phyloP scores from a whole-genome alignment of 2,888 invertebrate genomes.

The Diplolepis rosae region DNA sequence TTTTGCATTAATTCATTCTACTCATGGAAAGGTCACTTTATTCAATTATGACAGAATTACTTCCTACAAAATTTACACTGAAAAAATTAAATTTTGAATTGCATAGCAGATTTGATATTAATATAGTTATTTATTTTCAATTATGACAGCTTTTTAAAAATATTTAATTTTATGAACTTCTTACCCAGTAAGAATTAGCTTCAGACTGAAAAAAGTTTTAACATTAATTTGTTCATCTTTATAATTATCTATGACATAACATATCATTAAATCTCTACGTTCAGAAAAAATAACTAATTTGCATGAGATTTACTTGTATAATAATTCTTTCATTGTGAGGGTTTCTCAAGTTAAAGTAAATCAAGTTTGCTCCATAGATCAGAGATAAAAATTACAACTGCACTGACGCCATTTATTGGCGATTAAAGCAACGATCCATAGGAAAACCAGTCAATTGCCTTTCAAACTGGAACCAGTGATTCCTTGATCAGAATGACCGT shows the following conservation, averaged over 20 bases:
- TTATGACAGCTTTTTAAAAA: background rate
- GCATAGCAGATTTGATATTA: background rate
- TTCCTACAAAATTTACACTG: background rate
- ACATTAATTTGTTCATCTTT: background rate
- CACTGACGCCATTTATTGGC: background rate
- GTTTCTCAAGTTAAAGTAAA: background rate
- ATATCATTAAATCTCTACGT: background rate
- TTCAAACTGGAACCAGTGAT: background rate
- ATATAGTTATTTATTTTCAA: background rate
- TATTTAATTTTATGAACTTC: too few relatives aligned
- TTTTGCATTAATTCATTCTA: background rate
- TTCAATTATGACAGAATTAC: constrained; percentile 3
- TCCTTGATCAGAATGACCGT: constrained; percentile 1
- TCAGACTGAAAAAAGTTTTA: too few relatives aligned
- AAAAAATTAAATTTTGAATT: background rate
- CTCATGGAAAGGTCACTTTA: constrained; percentile 10
- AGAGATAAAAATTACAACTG: background rate
- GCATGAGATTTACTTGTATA: background rate
- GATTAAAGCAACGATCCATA: background rate
- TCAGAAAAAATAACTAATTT: background rate
- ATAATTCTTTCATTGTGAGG: background rate
- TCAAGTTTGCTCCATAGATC: background rate
- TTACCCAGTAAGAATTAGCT: too few relatives aligned
- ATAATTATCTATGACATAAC: background rate
- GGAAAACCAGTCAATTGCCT: background rate